Evolutionary conservation across 2,797 vertebrate genomes (phyloP), one percentile per base, ranked within the genome.

Genomic region (Platalea minor): DNA sequence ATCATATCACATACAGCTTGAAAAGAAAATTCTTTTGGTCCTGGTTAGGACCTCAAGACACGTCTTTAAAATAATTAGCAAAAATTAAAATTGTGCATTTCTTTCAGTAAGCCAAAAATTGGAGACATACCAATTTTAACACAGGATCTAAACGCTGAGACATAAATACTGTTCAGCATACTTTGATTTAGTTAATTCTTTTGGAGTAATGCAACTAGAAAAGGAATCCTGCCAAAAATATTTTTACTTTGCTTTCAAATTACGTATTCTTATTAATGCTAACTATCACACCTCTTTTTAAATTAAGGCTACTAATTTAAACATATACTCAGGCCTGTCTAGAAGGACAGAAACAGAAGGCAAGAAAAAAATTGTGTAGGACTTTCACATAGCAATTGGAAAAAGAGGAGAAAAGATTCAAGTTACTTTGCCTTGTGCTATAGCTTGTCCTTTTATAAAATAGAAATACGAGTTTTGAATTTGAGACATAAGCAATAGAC

Each of bases 221-320:
- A 79, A 74, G 26, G 28, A 84, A 39, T 91, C 81, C 56, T 91
- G 82, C 29, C 37, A 94, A 87, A 92, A 84, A 28, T 79, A 67
- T 31, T 86, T 94, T 83, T 63, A 69, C 64, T 93, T 87, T 61
- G 76, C 77, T 97, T 95, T 95, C 74, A 94, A 85, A 82, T 94
- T 73, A 72, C 13, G 17, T 60, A 20, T 94, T 93, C 45, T 95
- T 95, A 48, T 51, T 93, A 91, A 76, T 59, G 56, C 69, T 75
- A 86, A 60, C 21, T 60, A 59, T 93, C 35, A 76, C 57, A 67
- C 45, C 64, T 91, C 68, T 60, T 86, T 68, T 91, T 60, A 78
- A 94, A 89, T 90, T 82, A 78, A 80, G 57, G 39, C 37, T 93
- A 59, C n/a, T 68, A 88, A 59, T 72, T 90, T 80, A 92, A 95